phyloP scores from a whole-genome alignment of 2,888 invertebrate species.

The Lapara coniferarum region DNA sequence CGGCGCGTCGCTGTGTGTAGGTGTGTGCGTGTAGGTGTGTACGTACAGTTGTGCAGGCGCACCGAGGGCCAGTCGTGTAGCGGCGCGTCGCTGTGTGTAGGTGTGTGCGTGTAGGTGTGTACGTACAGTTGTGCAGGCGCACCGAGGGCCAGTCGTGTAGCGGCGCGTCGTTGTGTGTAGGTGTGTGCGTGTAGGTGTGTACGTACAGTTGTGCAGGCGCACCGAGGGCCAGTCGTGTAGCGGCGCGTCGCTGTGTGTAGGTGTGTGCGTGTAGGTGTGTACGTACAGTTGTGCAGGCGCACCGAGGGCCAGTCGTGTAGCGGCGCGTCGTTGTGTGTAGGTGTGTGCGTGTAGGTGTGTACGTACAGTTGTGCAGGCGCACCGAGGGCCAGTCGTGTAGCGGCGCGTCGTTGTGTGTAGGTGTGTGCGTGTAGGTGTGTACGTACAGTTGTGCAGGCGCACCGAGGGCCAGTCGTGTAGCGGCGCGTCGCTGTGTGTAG shows the following conservation, averaged over 20 bases:
- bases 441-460: conserved; percentile 51
- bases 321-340: not conserved
- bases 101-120: not conserved
- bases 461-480: conserved; percentile 68
- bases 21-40: not conserved
- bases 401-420: too few species aligned
- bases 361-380: not conserved
- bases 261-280: not conserved
- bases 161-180: not conserved
- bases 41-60: too few species aligned
- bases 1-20: not conserved
- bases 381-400: too few species aligned
- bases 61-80: not conserved
- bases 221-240: not conserved
- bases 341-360: too few species aligned
- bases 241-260: not conserved
- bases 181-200: not conserved
- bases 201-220: too few species aligned
- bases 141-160: not conserved
- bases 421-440: conserved; percentile 9
- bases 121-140: too few species aligned
- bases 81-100: not conserved
- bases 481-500: not conserved
- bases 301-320: not conserved
- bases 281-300: too few species aligned